These are phyloP conservation scores for Acronicta psi DNA, from an alignment of 2,888 invertebrate genomes.

Conservation along the genomic window DNA sequence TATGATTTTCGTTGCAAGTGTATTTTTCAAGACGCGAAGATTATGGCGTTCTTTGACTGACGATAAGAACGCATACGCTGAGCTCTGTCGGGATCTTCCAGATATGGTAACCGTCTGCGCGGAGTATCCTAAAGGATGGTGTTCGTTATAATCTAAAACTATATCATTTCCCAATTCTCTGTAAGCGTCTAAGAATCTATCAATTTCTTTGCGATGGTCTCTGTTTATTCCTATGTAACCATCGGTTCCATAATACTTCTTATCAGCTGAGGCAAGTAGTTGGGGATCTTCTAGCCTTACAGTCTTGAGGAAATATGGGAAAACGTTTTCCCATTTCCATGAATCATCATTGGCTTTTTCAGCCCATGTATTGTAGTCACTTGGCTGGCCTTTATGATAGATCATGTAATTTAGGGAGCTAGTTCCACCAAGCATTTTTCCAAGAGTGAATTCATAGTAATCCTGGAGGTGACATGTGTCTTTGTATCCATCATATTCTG, in stretches of 20 bases:
- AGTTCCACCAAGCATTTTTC: constrained; percentile 70
- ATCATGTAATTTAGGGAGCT: constrained; percentile 65
- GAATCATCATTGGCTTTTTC: constrained; percentile 52
- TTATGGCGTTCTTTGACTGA: constrained; percentile 60
- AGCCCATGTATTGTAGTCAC: constrained; percentile 66
- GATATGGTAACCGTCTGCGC: constrained; percentile 47
- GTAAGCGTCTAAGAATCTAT: constrained; percentile 66
- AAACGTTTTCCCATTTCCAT: constrained; percentile 65
- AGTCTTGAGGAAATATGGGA: constrained; percentile 64
- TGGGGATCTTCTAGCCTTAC: constrained; percentile 55
- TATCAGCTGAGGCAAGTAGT: constrained; percentile 46
- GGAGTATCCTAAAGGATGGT: constrained; percentile 68
- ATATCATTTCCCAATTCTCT: constrained; percentile 73
- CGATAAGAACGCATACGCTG: constrained; percentile 73
- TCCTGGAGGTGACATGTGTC: constrained; percentile 46
- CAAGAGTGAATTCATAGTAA: constrained; percentile 57
- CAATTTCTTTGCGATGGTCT: constrained; percentile 48
- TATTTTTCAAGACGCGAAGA: constrained; percentile 60
- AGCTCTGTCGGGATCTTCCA: constrained; percentile 75
- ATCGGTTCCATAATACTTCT: constrained; percentile 53
- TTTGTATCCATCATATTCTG: constrained; percentile 55
- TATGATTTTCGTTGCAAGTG: constrained; percentile 59
- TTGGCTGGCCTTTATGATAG: constrained; percentile 63
- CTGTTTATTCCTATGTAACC: constrained; percentile 55
- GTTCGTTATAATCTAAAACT: constrained; percentile 60